These are phyloP conservation scores for Caenorhabditis sp. DNA, from an alignment of 2,888 invertebrate species.

Conservation along the genomic window DNA sequence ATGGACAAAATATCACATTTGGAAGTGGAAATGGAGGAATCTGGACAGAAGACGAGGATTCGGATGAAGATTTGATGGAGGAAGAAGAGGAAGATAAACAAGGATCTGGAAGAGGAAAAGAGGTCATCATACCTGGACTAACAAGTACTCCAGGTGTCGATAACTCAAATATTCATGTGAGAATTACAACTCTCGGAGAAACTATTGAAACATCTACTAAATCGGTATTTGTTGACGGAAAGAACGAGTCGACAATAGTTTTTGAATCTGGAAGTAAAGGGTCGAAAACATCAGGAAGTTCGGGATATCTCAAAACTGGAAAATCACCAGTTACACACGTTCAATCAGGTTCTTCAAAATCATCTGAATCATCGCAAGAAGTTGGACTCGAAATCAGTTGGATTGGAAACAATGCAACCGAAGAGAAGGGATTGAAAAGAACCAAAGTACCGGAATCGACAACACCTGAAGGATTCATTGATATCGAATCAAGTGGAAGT, in stretches of 20 bases:
- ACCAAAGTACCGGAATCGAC: background rate
- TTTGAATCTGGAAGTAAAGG: constrained; percentile 8
- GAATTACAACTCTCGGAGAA: constrained; percentile 35
- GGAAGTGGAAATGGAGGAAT: constrained; percentile 7
- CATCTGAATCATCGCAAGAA: constrained; percentile 8
- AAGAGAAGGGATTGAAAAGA: constrained; percentile 31
- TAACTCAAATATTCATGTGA: constrained; percentile 20
- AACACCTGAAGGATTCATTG: background rate
- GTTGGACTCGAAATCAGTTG: constrained; percentile 34
- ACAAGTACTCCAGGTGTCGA: background rate
- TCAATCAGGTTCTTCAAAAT: background rate
- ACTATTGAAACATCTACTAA: constrained; percentile 28
- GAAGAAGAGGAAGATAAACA: no score
- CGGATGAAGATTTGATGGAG: constrained; percentile 37
- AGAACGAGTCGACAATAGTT: background rate
- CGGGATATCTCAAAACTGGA: background rate
- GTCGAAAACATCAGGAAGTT: background rate
- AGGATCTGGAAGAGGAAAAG: constrained; percentile 9
- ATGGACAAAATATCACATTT: constrained; percentile 23
- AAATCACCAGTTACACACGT: background rate
- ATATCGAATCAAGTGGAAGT: constrained; percentile 23
- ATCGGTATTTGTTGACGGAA: constrained; percentile 5
- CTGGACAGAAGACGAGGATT: constrained; percentile 16
- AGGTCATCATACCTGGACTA: background rate
- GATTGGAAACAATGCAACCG: constrained; percentile 5